phyloP scores from a whole-genome alignment of 2,113 vertebrate species.

The Onychorhynchus coronatus region DNA sequence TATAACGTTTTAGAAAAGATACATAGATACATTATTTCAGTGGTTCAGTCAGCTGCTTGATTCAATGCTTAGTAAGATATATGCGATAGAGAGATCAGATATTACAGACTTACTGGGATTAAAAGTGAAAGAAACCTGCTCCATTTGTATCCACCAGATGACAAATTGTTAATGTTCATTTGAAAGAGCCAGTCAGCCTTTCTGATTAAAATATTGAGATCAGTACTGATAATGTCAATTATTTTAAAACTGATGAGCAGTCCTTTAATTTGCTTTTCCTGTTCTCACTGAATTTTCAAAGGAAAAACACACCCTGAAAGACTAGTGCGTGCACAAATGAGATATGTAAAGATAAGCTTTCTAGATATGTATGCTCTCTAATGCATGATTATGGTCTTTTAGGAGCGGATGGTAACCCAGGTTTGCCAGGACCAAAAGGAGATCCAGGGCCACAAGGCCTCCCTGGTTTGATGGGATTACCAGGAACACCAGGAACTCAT shows the following conservation, averaged over 20 bases:
- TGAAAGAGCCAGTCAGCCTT: not conserved
- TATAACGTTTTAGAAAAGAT: not conserved
- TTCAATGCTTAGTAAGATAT: not conserved
- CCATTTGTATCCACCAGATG: not conserved
- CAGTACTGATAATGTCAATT: not conserved
- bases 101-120: not conserved
- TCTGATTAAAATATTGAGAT: not conserved
- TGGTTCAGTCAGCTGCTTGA: not conserved
- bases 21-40: not conserved
- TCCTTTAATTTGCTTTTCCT: not conserved
- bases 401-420: constrained; percentile 84
- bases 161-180: not conserved
- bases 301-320: not conserved
- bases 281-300: not conserved
- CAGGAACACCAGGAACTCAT: constrained; percentile 68
- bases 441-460: constrained; percentile 75
- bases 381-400: not conserved
- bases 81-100: not conserved
- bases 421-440: constrained; percentile 85
- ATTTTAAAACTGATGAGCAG: not conserved
- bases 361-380: not conserved
- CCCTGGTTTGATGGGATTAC: constrained; percentile 67
- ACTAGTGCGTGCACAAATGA: not conserved
- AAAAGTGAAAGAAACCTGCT: not conserved
- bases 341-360: not conserved